Evolutionary conservation across 2,888 invertebrate species (phyloP), one percentile per base, ranked within the genome.

Genomic region (Crossocerus cetratus): DNA sequence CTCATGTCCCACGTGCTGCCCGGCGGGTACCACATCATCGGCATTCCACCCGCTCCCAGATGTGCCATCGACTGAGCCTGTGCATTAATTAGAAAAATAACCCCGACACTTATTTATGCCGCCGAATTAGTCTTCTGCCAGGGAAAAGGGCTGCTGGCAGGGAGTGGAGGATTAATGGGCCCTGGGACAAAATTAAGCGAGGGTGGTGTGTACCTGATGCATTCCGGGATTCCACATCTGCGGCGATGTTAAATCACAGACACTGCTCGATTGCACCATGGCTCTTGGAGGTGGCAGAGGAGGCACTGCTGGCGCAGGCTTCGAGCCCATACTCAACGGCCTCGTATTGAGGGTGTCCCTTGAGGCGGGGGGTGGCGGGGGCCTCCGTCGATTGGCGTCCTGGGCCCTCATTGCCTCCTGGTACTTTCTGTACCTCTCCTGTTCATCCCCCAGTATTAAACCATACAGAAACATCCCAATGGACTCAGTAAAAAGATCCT

Each of bases 1-100:
- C 84, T 73, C 53, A 81, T 72, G 65, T 88, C 87, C 88, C 88
- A 88, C 1, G 85, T 76, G 32, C 77, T 78, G n/a, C 76, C 82
- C 1, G 86, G 79, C 3, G 90, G 89, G 22, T 89, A 90, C 90
- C 90, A 91, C 88, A 92, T 90, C 56, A 91, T 86, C 2, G 91
- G 91, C 84, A 92, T 90, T 20, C 91, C 91, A 3, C 89, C 87
- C 0, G 86, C 70, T 0, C 89, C 84, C 5, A 95, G 86, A 62
- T 94, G 94, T 0, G 94, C 94, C 92, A 94, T 92, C 0, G 95
- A 95, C 83, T 94, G 94, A 0, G 94, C 93, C 94, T 95, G 84
- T 49, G 18, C 61, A 56, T 69, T 54, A 53, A 23, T 11, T 11
- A 65, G 1, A 23, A 14, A 63, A 63, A 56, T 32, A 4, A n/a